Evolutionary conservation across 2,888 invertebrate genomes (phyloP).

Genomic region (Blera fallax): DNA sequence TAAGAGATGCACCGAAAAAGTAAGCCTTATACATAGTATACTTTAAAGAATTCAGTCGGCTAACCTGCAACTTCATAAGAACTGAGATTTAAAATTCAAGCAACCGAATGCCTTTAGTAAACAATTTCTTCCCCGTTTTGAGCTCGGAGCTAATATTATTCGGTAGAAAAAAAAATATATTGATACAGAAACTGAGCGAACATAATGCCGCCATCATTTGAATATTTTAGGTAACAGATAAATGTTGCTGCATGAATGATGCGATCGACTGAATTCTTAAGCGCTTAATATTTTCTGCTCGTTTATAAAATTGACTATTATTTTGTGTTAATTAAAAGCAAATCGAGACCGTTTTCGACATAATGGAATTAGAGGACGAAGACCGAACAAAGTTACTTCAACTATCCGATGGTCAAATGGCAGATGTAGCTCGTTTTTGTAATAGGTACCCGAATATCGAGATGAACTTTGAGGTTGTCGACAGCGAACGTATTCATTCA

Average conservation of each 20-base stretch:
- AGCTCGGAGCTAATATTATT: too few relatives aligned
- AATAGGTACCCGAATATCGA: conserved; percentile 99
- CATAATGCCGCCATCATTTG: too few relatives aligned
- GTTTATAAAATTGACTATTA: not conserved
- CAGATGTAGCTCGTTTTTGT: conserved; percentile 98
- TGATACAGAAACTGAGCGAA: too few relatives aligned
- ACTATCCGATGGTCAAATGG: conserved; percentile 94
- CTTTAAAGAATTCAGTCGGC: not conserved
- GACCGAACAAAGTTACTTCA: conserved; percentile 90
- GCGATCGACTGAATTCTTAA: not conserved
- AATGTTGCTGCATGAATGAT: not conserved
- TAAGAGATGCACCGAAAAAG: conserved; percentile 93
- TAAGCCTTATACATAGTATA: conserved; percentile 57
- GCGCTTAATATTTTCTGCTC: not conserved
- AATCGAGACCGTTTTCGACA: conserved; percentile 89
- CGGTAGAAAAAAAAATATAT: too few relatives aligned
- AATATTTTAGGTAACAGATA: too few relatives aligned
- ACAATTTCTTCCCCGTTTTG: too few relatives aligned
- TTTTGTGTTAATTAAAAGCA: conserved; percentile 77
- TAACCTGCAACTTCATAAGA: too few relatives aligned
- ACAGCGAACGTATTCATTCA: conserved; percentile 89
- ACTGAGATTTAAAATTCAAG: too few relatives aligned
- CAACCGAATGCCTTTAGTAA: too few relatives aligned
- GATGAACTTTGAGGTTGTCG: conserved; percentile 93
- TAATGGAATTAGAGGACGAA: conserved; percentile 92